Conservation (phyloP, 2,113 vertebrate genomes). For the Cyprinodon tularosa region DNA sequence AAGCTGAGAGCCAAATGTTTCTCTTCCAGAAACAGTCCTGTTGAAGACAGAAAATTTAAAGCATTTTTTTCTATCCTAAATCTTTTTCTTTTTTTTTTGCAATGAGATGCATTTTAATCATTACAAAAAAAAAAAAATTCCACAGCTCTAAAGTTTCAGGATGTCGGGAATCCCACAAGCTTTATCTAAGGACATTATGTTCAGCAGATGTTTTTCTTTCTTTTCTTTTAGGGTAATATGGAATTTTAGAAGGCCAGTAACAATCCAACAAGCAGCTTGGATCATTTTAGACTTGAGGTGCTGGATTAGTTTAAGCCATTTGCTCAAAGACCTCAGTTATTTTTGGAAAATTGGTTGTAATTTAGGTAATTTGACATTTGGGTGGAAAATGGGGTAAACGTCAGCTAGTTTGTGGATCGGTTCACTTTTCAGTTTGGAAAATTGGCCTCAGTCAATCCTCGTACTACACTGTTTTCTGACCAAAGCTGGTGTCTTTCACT, state of each 20-base stretch:
- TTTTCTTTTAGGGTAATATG: not conserved
- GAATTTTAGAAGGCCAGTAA: not conserved
- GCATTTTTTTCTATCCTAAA: constrained; percentile 33
- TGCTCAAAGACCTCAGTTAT: constrained; percentile 23
- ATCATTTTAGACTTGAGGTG: constrained; percentile 8
- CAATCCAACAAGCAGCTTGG: constrained; percentile 1
- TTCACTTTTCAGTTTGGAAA: constrained; percentile 29
- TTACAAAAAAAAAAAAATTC: constrained; percentile 39
- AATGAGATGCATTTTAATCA: constrained; percentile 41
- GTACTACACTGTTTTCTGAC: constrained; percentile 35
- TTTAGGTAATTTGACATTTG: constrained; percentile 58
- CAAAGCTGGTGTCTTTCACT: constrained; percentile 38
- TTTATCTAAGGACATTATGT: constrained; percentile 15
- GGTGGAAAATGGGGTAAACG: constrained; percentile 53
- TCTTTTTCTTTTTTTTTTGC: constrained; percentile 3
- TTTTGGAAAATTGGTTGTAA: constrained; percentile 52
- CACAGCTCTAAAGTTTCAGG: constrained; percentile 21
- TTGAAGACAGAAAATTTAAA: constrained; percentile 13
- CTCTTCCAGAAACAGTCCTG: constrained; percentile 45
- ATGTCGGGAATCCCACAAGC: constrained; percentile 28
- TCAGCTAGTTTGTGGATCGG: too few species aligned
- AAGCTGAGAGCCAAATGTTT: constrained; percentile 2
- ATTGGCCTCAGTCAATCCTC: constrained; percentile 57
- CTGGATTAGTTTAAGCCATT: constrained; percentile 33
- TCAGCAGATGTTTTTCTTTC: not conserved